Evolutionary conservation across 2,888 invertebrate species (phyloP), one percentile per base, ranked within the genome.

Genomic region (Pandemis corylana): DNA sequence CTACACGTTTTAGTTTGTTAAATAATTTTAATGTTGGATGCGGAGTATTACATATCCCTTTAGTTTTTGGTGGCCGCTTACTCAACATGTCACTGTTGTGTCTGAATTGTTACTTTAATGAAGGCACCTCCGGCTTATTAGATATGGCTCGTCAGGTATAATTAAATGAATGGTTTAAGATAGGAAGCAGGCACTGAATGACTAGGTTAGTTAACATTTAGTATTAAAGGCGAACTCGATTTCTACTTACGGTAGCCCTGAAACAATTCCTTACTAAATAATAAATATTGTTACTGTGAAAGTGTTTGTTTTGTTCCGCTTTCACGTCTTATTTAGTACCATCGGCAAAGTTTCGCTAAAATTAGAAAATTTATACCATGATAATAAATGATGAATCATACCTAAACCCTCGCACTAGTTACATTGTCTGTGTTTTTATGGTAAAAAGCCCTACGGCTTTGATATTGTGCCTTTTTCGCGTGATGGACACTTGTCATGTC

Each of bases 131-230:
- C 28, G 36, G 61, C 66, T 51, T 62, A 71, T 51, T 13, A 51
- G 49, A 10, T 36, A 28, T 72, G 72, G 63, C 53, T 68, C n/a
- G n/a, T n/a, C 72, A 72, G 62, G 53, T 62, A 28, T 72, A 72
- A 72, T 72, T 63, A 36, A 2, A 46, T 10, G 10, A 46, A 63
- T 68, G 62, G 62, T 63, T 68, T 63, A 68, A 68, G 72, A 72
- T 68, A 64, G 28, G 28, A 20, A 59, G 9, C 15, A 66, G 13
- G 46, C n/a, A 62, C 49, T 61, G 61, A 36, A 61, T 46, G 66
- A 59, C 66, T 20, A 36, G 2, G 36, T 28, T 12, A 13, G 36
- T 5, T 61, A 12, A 7, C 0, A 61, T 2, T 5, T 15, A 56
- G 0, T 13, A n/a, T 7, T 12, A 53, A 15, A 56, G 6, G 15